A percentile compares a stretch with the other conserved stretches of the same genome.
phyloP scores from a whole-genome alignment of 2,888 invertebrate species.

The Pycnomerus fuliginosus region DNA sequence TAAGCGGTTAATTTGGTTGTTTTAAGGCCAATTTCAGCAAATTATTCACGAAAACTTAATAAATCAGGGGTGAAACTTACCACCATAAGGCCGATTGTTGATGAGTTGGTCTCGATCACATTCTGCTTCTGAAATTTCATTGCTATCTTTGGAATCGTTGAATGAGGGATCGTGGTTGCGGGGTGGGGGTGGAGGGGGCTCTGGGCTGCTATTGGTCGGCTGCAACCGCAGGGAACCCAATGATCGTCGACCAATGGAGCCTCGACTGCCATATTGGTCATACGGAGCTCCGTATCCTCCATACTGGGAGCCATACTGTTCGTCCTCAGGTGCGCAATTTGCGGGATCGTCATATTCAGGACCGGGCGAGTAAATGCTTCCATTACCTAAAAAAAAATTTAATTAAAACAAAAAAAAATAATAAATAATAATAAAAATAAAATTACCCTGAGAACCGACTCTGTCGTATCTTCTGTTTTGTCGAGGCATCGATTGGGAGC shows the following conservation, averaged over 20 bases:
- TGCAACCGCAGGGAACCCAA: conserved; percentile 59
- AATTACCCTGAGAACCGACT: conserved; percentile 51
- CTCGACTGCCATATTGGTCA: conserved; percentile 86
- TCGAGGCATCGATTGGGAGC: conserved; percentile 84
- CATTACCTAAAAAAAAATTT: conserved; percentile 61
- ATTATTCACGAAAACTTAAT: too few relatives aligned
- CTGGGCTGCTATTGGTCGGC: conserved; percentile 60
- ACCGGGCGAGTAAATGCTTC: conserved; percentile 77
- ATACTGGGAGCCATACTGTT: conserved; percentile 88
- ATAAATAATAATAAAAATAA: neutral
- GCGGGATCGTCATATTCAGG: conserved; percentile 94
- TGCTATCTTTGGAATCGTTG: conserved; percentile 92
- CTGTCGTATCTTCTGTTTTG: conserved; percentile 51
- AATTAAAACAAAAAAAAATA: conserved; percentile 1
- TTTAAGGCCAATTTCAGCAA: conserved; percentile 6
- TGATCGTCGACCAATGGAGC: conserved; percentile 66
- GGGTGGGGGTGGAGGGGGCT: conserved; percentile 72
- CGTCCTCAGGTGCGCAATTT: conserved; percentile 88
- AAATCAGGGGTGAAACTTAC: conserved; percentile 56
- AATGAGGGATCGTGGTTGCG: conserved; percentile 82
- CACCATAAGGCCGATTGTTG: conserved; percentile 81
- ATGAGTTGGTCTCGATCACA: conserved; percentile 80
- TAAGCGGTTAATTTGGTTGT: conserved; percentile 10
- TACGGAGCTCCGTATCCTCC: conserved; percentile 78
- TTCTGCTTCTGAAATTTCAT: conserved; percentile 91